phyloP scores from a whole-genome alignment of 2,113 vertebrate species.

The Phrynosoma platyrhinos region DNA sequence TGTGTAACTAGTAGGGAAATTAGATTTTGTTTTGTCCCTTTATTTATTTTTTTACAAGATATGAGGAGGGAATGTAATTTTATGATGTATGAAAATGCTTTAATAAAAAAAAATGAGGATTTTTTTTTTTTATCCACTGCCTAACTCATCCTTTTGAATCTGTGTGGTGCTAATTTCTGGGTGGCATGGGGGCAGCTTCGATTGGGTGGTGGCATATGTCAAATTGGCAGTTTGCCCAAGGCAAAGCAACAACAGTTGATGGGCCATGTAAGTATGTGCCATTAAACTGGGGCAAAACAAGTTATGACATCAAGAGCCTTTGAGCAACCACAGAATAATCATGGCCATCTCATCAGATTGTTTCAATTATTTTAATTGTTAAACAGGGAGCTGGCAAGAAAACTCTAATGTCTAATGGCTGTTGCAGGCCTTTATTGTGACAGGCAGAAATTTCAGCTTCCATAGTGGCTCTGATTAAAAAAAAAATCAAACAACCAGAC shows the following conservation, averaged over 20 bases:
- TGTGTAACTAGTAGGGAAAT: no score
- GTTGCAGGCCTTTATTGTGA: neutral
- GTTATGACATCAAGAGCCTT: neutral
- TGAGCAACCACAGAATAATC: neutral
- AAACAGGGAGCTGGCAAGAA: neutral
- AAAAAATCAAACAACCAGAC: neutral
- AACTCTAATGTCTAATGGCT: constrained; percentile 6
- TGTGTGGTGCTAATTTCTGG: neutral
- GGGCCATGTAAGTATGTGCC: neutral
- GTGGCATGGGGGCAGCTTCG: no score
- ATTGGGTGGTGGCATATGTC: neutral
- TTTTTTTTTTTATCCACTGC: neutral
- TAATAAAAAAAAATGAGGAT: no score
- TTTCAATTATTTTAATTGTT: constrained; percentile 17
- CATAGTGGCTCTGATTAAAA: neutral
- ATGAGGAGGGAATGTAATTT: no score
- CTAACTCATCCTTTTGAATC: neutral
- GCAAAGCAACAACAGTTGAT: neutral
- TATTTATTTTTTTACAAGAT: no score
- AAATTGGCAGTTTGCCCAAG: neutral
- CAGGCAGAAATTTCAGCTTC: constrained; percentile 4
- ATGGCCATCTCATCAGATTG: neutral
- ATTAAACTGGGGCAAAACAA: neutral
- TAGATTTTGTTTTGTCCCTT: no score
- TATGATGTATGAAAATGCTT: no score